Percentiles rank a stretch among this genome's conserved stretches.
Conservation (phyloP, 2,888 invertebrate genomes). For the Notodonta ziczac region DNA sequence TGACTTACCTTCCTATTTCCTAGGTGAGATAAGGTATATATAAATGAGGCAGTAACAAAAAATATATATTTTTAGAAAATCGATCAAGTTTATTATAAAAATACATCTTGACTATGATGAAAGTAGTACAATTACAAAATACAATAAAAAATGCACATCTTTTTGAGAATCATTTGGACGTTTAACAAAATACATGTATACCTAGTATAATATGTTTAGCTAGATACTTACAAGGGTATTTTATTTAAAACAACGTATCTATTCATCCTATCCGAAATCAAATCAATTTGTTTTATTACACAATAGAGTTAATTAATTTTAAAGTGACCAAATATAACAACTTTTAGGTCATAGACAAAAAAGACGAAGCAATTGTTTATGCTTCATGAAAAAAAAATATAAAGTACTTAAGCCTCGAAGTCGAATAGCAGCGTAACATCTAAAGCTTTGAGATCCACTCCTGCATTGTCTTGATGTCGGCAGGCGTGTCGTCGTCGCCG, state of each 20-base stretch:
- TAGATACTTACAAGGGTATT: neutral
- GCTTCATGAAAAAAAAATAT: constrained; percentile 14
- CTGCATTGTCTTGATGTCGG: constrained; percentile 86
- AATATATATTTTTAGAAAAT: constrained; percentile 27
- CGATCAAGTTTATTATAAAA: constrained; percentile 43
- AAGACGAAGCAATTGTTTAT: neutral
- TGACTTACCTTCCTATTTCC: too few species aligned
- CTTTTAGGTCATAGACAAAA: too few species aligned
- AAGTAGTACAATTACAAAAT: constrained; percentile 6
- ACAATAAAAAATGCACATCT: constrained; percentile 20
- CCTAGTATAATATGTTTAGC: too few species aligned
- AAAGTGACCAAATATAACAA: too few species aligned
- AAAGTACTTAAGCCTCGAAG: constrained; percentile 14
- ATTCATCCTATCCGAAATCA: neutral
- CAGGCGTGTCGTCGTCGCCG: constrained; percentile 84
- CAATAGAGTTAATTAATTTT: too few species aligned
- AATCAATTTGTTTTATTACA: neutral
- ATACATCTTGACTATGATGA: constrained; percentile 16
- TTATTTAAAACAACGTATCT: too few species aligned
- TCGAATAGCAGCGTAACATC: constrained; percentile 9
- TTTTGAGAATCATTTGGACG: constrained; percentile 18
- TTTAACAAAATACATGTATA: constrained; percentile 1
- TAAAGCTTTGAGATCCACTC: constrained; percentile 89
- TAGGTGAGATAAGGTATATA: too few species aligned
- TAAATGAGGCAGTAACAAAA: constrained; percentile 8